Conservation (phyloP, 2,888 invertebrate species). For the Philhelius pedissequus region DNA sequence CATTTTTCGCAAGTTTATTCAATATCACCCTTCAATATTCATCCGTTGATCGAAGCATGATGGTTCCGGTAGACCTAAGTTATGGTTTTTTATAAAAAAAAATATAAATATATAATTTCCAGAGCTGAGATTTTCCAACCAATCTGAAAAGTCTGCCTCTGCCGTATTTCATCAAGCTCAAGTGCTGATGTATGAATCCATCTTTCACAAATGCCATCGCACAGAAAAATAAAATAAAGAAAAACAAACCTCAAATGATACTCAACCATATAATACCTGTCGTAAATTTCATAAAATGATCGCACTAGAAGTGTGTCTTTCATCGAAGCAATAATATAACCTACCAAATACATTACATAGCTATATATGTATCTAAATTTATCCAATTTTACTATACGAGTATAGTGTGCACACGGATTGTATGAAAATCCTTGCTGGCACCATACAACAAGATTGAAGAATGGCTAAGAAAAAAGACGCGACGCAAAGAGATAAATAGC, state of each 20-base stretch:
- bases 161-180: not conserved
- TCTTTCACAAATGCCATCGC: not conserved
- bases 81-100: no score
- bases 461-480: constrained; percentile 40
- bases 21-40: no score
- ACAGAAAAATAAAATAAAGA: not conserved
- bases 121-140: no score
- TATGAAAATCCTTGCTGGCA: constrained; percentile 45
- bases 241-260: constrained; percentile 10
- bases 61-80: no score
- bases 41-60: no score
- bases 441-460: constrained; percentile 14
- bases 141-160: no score
- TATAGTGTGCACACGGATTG: constrained; percentile 8
- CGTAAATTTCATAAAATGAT: constrained; percentile 46
- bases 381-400: no score
- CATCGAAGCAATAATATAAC: not conserved
- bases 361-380: no score
- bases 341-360: no score
- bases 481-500: constrained; percentile 65
- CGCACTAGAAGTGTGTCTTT: constrained; percentile 43
- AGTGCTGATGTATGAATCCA: constrained; percentile 24
- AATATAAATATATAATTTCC: no score
- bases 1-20: no score
- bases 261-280: constrained; percentile 27